Base-by-base conservation (phyloP, 2,113 vertebrate genomes). In the Agelaius tricolor region DNA sequence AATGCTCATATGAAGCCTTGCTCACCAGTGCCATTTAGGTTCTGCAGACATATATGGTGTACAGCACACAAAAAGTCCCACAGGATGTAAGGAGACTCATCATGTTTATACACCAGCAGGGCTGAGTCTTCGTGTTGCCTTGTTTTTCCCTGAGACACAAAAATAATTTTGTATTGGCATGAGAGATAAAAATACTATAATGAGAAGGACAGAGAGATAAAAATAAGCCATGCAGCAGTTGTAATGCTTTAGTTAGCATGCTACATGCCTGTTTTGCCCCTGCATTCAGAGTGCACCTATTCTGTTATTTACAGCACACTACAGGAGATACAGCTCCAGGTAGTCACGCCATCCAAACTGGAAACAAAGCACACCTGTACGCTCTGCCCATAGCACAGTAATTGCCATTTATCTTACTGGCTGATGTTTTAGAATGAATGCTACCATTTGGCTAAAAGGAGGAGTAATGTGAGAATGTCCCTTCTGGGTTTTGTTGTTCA, bases 181-280 rank as follows among this genome's bases (percentile, higher is more conserved):
- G 80, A 86, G 83, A 84, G 83, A 92, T 81, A 92, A 96, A 95
- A 96, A 88, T 86, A 74, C 90, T 82, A 11, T 55, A 61, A 78
- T 67, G 76, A 80, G 88, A 67, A 86, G 83, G 72, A 77, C 31
- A 0, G 57, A 22, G 88, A 69, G 72, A 92, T 69, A 93, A 96
- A 96, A 97, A 94, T 94, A 94, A 94, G 63, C 51, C 68, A 10
- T n/a, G 63, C 52, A 61, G 75, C 35, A 11, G 68, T 93, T 80
- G 76, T 89, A 74, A 47, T 80, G 85, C 90, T 93, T 91, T 91
- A 85, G 67, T 85, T 91, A 92, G 65, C 52, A 12, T 0, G 1
- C 67, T 84, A 6, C 3, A 0, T 80, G 72, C 85, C 59, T 5
- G 1, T 91, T 93, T 28, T 22, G 30, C 44, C 63, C 5, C 35